Evolutionary conservation across 2,888 invertebrate genomes (phyloP).

Genomic region (Hedychridium roseum): DNA sequence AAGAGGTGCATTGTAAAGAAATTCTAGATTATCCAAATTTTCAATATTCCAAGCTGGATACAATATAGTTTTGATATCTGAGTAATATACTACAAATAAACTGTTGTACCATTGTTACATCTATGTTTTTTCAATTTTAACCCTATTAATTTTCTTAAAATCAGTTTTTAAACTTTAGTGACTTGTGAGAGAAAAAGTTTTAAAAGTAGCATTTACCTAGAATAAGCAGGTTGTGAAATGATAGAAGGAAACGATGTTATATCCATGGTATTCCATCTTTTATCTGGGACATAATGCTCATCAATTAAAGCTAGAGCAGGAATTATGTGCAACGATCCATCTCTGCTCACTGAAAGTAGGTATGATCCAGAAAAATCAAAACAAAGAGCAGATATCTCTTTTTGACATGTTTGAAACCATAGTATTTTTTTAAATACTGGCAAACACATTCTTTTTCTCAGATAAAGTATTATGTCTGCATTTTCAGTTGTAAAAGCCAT

Average conservation of each 20-base stretch:
- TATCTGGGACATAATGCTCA: slow-evolving; percentile 65
- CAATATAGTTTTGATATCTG: too few species aligned
- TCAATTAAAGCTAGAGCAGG: slow-evolving; percentile 70
- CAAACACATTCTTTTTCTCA: slow-evolving; percentile 42
- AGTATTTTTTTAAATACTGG: slow-evolving; percentile 55
- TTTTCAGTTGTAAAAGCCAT: slow-evolving; percentile 53
- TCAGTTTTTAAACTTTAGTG: too few species aligned
- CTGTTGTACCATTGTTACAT: too few species aligned
- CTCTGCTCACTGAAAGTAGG: slow-evolving; percentile 69
- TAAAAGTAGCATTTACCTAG: slow-evolving; percentile 51
- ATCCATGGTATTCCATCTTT: slow-evolving; percentile 70
- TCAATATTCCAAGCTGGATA: too few species aligned
- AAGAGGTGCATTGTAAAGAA: too few species aligned
- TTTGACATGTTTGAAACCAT: slow-evolving; percentile 56
- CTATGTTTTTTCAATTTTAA: too few species aligned
- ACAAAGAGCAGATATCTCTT: slow-evolving; percentile 67
- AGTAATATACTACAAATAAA: too few species aligned
- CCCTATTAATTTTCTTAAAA: too few species aligned
- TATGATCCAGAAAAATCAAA: slow-evolving; percentile 86
- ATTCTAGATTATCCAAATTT: too few species aligned
- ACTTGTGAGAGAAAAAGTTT: too few species aligned
- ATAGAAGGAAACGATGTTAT: slow-evolving; percentile 65
- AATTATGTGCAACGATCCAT: slow-evolving; percentile 71
- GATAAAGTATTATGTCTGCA: slow-evolving; percentile 55
- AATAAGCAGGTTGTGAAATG: slow-evolving; percentile 52